These are phyloP conservation scores for Coranthus polyacanthus DNA, from an alignment of 2,797 vertebrate genomes.

Conservation along the genomic window DNA sequence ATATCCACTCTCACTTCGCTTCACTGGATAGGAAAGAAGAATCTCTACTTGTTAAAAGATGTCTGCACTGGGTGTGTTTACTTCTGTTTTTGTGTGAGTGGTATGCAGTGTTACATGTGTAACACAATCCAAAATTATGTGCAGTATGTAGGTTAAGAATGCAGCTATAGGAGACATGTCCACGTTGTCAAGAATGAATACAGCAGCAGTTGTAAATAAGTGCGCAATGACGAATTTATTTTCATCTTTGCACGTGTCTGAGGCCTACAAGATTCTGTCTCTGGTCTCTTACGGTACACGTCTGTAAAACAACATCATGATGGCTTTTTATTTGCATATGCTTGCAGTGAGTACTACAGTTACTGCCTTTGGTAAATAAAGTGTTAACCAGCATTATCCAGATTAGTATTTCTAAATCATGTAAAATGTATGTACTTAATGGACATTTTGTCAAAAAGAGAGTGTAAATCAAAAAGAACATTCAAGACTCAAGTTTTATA, in stretches of 20 bases:
- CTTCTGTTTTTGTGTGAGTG: not conserved
- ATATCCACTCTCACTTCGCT: not conserved
- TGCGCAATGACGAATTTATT: slow-evolving; percentile 21
- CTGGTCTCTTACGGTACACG: not conserved
- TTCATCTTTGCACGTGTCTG: slow-evolving; percentile 1
- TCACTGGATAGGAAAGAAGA: not conserved
- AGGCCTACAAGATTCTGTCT: not conserved
- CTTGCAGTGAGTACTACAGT: not conserved
- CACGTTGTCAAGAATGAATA: slow-evolving; percentile 3
- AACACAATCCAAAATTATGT: slow-evolving; percentile 18
- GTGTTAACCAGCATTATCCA: not conserved
- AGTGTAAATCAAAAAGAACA: no score
- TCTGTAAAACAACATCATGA: slow-evolving; percentile 24
- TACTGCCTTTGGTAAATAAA: not conserved
- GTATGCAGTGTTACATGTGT: not conserved
- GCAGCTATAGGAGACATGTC: slow-evolving; percentile 11
- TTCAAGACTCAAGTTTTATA: no score
- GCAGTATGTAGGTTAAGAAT: slow-evolving; percentile 24
- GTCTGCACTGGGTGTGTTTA: slow-evolving; percentile 2
- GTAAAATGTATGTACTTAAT: no score
- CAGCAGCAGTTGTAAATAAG: slow-evolving; percentile 18
- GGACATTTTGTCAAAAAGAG: no score
- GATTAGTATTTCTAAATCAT: no score
- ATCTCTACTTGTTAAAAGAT: slow-evolving; percentile 15
- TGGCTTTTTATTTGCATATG: not conserved